phyloP scores from a whole-genome alignment of 2,797 vertebrate genomes.

The Paratrypauchen microcephalus region DNA sequence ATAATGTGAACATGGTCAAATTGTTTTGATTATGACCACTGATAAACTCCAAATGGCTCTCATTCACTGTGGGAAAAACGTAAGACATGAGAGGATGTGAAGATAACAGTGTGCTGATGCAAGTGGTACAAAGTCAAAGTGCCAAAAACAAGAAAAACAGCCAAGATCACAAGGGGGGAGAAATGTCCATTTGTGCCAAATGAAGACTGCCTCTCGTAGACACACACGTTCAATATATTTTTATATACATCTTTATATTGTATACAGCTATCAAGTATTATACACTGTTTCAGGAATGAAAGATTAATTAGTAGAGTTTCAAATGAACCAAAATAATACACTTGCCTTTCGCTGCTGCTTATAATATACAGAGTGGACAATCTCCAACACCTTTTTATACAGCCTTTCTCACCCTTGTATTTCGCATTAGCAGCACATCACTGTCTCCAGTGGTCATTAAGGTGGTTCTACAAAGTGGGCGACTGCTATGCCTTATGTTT shows the following conservation, averaged over 20 bases:
- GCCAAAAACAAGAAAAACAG: slow-evolving; percentile 44
- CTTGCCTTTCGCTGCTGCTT: slow-evolving; percentile 57
- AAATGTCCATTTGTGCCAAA: not conserved
- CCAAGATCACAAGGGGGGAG: not conserved
- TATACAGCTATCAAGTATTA: slow-evolving; percentile 44
- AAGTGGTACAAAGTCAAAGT: slow-evolving; percentile 2
- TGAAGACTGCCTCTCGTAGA: slow-evolving; percentile 29
- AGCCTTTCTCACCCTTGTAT: slow-evolving; percentile 35
- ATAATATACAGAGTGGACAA: slow-evolving; percentile 61
- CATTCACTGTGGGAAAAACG: not conserved
- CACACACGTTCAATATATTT: slow-evolving; percentile 47
- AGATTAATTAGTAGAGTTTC: slow-evolving; percentile 36
- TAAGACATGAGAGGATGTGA: not conserved
- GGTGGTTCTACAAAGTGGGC: slow-evolving; percentile 48
- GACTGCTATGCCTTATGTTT: slow-evolving; percentile 58
- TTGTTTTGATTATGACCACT: not conserved
- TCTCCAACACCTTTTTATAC: slow-evolving; percentile 49
- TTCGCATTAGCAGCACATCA: slow-evolving; percentile 23
- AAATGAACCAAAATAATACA: slow-evolving; percentile 51
- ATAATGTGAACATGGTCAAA: not conserved
- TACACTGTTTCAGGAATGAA: slow-evolving; percentile 40
- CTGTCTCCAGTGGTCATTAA: slow-evolving; percentile 25
- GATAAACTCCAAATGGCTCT: not conserved
- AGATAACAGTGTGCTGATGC: not conserved
- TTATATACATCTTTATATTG: slow-evolving; percentile 49